Evolutionary conservation across 1,140 invertebrate genomes (phyloP), one percentile per base, ranked within the genome.

Genomic region (Zaprionus ornatus): DNA sequence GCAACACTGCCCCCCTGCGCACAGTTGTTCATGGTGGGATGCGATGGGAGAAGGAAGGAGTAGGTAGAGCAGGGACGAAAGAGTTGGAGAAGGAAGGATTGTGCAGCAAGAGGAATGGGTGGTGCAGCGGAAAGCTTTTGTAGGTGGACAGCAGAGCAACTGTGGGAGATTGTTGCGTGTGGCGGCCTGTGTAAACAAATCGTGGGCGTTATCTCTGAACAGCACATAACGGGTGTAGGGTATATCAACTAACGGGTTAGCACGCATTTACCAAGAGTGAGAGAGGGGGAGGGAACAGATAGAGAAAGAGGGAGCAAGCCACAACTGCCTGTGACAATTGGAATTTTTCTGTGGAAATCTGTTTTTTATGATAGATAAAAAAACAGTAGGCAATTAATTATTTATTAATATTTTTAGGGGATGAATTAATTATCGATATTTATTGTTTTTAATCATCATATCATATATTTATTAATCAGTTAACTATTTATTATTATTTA

Each of bases 1-100:
- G 77, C 80, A 87, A 87, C 84, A 87, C 83, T 86, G 71, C 9
- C 35, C 13, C 50, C 21, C 23, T 23, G 27, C 23, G 40, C 29
- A 72, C 66, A 66, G 69, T 79, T 52, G 59, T 72, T 40, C 21
- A 23, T 64, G 42, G 23, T 6, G 35, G 60, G 42, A 0, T 27
- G 45, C 17, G 40, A 1, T n/a, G 2, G 40, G 40, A 9, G 40
- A 9, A 40, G 37, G 15, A n/a, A 15, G 21, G 15, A 29, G 21
- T n/a, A 19, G 25, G 45, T 32, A 10, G 0, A 7, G 7, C 27
- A 27, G 27, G 6, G 6, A 27, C 6, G 29, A 9, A 32, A 29
- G 9, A 29, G 0, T 0, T 29, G 40, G 40, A 9, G 40, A 9
- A n/a, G 37, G 15, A 2, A 1, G 21, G 52, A 17, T 13, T 56